Evolutionary conservation across 2,888 invertebrate species (phyloP).

Genomic region (Eristalis arbustorum): DNA sequence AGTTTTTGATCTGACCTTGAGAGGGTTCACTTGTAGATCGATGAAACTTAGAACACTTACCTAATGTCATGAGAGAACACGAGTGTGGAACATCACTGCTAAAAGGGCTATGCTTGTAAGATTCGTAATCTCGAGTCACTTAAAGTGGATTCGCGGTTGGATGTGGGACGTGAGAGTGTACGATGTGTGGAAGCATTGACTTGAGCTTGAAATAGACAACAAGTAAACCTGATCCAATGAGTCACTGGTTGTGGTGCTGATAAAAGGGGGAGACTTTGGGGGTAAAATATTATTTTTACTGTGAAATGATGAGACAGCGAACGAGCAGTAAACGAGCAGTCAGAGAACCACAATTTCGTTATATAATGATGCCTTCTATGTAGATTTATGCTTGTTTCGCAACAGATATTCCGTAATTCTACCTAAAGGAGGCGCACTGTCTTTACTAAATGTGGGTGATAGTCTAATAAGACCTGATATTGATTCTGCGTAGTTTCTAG

Average conservation of each 20-base stretch:
- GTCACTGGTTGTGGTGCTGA: not conserved
- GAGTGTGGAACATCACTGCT: not conserved
- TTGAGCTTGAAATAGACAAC: not conserved
- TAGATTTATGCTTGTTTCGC: not conserved
- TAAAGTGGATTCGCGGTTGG: not conserved
- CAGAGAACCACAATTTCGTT: not conserved
- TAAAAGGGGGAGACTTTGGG: not conserved
- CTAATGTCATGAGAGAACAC: not conserved
- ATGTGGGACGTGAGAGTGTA: not conserved
- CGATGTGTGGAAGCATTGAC: not conserved
- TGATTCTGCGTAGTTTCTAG: not conserved
- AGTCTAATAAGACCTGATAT: not conserved
- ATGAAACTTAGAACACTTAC: not conserved
- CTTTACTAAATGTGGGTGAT: not conserved
- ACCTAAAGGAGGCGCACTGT: not conserved
- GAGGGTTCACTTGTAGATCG: not conserved
- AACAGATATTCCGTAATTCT: not conserved
- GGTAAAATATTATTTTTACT: not conserved
- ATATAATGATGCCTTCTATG: not conserved
- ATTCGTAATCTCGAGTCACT: not conserved
- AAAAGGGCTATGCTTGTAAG: not conserved
- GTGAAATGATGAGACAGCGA: not conserved
- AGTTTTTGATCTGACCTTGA: not conserved
- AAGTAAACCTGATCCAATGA: conserved; percentile 5
- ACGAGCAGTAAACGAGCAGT: not conserved